Conservation (phyloP, 1,140 invertebrate species). For the Pseudomyrmex dendroicus region DNA sequence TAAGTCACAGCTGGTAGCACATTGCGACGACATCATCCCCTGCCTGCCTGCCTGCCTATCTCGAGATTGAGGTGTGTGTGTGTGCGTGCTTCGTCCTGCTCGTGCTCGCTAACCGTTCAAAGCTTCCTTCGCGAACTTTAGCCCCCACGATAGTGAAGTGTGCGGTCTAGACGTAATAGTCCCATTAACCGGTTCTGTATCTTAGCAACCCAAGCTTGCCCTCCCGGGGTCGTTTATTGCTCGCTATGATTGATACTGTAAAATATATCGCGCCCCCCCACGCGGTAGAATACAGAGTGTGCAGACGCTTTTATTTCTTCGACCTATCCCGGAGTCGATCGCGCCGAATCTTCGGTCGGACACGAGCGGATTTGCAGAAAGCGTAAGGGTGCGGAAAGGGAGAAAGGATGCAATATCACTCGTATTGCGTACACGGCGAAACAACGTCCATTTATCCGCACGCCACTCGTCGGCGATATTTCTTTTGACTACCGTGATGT, state of each 20-base stretch:
- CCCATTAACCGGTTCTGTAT: constrained; percentile 81
- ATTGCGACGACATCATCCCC: constrained; percentile 78
- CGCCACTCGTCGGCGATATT: constrained; percentile 38
- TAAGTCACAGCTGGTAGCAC: constrained; percentile 83
- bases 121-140: constrained; percentile 39
- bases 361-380: constrained; percentile 45
- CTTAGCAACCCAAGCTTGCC: constrained; percentile 75
- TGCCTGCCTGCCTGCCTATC: constrained; percentile 5
- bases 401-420: not conserved
- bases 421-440: constrained; percentile 2
- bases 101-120: no score
- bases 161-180: constrained; percentile 77
- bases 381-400: constrained; percentile 9
- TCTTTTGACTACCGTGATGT: constrained; percentile 25
- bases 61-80: no score
- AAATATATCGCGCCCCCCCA: constrained; percentile 69
- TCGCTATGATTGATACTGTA: constrained; percentile 80
- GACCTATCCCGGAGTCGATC: constrained; percentile 42
- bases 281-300: constrained; percentile 23
- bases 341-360: not conserved
- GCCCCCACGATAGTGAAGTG: constrained; percentile 36
- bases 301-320: constrained; percentile 5
- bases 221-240: constrained; percentile 76
- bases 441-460: constrained; percentile 40
- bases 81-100: no score